These are phyloP conservation scores for Sebastolobus alascanus DNA, from an alignment of 2,797 vertebrate genomes.

Conservation along the genomic window DNA sequence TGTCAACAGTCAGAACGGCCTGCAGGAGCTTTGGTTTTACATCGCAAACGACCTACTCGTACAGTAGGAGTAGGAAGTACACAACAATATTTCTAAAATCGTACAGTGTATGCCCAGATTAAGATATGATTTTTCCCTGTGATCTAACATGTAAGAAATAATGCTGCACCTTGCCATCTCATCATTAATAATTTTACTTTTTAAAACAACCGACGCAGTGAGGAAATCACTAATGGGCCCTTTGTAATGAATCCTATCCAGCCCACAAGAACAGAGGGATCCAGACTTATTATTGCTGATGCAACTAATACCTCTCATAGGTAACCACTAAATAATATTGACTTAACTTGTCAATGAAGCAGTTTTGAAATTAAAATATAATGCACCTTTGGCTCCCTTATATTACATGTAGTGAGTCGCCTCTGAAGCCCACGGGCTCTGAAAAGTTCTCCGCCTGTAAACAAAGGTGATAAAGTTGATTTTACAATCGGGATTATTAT, in stretches of 20 bases:
- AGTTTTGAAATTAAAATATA: not conserved
- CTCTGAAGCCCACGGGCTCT: not conserved
- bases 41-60: accelerated
- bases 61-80: too few relatives aligned
- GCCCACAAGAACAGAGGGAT: not conserved
- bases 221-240: not conserved
- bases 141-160: not conserved
- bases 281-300: not conserved
- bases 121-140: not conserved
- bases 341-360: not conserved
- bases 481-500: not conserved
- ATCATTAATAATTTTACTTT: not conserved
- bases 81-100: too few relatives aligned
- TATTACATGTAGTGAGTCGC: not conserved
- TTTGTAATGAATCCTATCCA: conserved; percentile 2
- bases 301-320: not conserved
- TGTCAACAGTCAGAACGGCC: too few relatives aligned
- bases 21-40: too few relatives aligned
- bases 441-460: not conserved
- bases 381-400: not conserved
- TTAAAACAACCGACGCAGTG: not conserved
- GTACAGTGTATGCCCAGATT: too few relatives aligned
- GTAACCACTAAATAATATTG: conserved; percentile 1
- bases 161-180: not conserved
- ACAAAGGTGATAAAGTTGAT: not conserved